These are phyloP conservation scores for Apamea crenata DNA, from an alignment of 2,888 invertebrate genomes.

Conservation along the genomic window DNA sequence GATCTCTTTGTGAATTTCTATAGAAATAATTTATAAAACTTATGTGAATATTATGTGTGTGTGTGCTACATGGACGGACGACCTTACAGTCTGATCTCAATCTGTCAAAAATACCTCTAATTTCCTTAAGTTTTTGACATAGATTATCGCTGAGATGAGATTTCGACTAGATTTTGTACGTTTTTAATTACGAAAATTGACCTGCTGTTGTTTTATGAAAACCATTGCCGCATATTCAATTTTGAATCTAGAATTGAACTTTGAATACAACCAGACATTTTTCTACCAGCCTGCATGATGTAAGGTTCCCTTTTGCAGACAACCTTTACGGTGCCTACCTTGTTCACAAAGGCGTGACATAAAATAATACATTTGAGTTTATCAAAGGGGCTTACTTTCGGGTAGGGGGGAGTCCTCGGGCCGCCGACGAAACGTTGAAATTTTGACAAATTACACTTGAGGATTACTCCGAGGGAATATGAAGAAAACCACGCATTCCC, in stretches of 20 bases:
- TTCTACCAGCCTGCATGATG: neutral
- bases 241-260: neutral
- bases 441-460: constrained; percentile 84
- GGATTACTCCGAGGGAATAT: constrained; percentile 83
- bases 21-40: neutral
- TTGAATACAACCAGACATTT: neutral
- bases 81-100: too few species aligned
- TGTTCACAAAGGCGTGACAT: constrained; percentile 70
- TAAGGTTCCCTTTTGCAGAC: neutral
- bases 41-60: too few species aligned
- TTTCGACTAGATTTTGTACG: too few species aligned
- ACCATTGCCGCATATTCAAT: neutral
- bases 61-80: too few species aligned
- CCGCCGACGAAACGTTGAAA: constrained; percentile 78
- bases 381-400: constrained; percentile 76
- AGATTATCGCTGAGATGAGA: too few species aligned
- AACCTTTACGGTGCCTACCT: constrained; percentile 7
- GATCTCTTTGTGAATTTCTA: neutral
- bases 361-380: constrained; percentile 77
- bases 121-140: too few species aligned
- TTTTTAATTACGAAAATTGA: too few species aligned
- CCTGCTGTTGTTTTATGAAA: neutral
- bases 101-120: too few species aligned
- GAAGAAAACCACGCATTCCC: constrained; percentile 83
- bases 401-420: constrained; percentile 61